Conservation (phyloP, 2,888 invertebrate genomes). For the Drymonia ruficornis region DNA sequence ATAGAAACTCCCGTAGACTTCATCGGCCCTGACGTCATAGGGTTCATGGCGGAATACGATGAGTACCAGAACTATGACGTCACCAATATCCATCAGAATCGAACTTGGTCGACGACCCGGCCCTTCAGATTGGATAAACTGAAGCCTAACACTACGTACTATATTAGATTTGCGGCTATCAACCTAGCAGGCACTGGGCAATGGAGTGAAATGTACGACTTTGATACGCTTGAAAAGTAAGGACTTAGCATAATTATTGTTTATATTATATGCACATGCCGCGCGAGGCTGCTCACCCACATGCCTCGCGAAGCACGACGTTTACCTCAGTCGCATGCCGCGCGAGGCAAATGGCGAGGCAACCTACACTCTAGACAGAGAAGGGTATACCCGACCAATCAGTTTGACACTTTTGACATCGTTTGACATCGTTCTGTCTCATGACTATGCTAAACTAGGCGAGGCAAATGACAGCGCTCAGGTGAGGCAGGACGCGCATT, state of each 20-base stretch:
- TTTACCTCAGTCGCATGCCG: no score
- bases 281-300: no score
- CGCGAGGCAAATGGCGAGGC: no score
- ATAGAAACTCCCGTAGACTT: slow-evolving; percentile 48
- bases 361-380: no score
- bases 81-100: slow-evolving; percentile 65
- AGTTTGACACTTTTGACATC: no score
- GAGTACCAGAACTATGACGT: slow-evolving; percentile 55
- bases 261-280: no score
- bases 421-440: no score
- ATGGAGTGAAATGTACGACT: slow-evolving; percentile 52
- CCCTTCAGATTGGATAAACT: slow-evolving; percentile 62
- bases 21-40: slow-evolving; percentile 58
- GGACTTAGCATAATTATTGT: slow-evolving; percentile 15
- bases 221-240: slow-evolving; percentile 69
- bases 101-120: slow-evolving; percentile 67
- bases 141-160: slow-evolving; percentile 62
- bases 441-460: no score
- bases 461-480: no score
- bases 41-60: slow-evolving; percentile 69
- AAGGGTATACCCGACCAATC: no score
- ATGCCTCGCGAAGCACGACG: no score
- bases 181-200: slow-evolving; percentile 65
- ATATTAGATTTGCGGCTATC: slow-evolving; percentile 64
- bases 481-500: no score